A percentile compares a stretch with the other conserved stretches of the same genome.
phyloP scores from a whole-genome alignment of 2,888 invertebrate genomes.

The Troglohyphantes excavatus region DNA sequence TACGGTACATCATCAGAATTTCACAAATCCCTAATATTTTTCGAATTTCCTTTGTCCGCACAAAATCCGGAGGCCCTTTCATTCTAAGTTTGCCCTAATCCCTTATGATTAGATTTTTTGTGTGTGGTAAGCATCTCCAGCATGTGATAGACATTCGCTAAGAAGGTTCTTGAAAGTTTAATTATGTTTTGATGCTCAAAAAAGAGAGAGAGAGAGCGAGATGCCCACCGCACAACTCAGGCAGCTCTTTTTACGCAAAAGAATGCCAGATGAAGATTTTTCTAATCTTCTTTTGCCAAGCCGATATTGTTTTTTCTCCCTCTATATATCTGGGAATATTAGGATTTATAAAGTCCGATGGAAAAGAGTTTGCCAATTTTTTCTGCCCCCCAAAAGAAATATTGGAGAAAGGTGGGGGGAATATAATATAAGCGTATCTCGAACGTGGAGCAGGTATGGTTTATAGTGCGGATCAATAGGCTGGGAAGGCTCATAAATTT shows the following conservation, averaged over 20 bases:
- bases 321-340: neutral
- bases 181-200: neutral
- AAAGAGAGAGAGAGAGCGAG: no score
- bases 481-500: neutral
- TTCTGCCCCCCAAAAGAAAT: neutral
- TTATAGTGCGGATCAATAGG: neutral
- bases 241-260: neutral
- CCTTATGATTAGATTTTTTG: neutral
- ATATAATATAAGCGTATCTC: neutral
- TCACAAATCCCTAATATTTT: slow-evolving; percentile 1
- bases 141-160: neutral
- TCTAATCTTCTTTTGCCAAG: neutral
- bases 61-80: neutral
- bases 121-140: neutral
- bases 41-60: neutral
- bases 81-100: neutral
- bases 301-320: neutral
- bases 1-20: neutral
- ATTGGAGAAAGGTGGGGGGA: neutral
- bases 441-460: neutral
- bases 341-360: slow-evolving; percentile 1
- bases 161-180: slow-evolving; percentile 9
- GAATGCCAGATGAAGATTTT: neutral
- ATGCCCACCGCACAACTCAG: neutral
- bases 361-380: neutral